Evolutionary conservation across 1,140 invertebrate genomes (phyloP), one percentile per base, ranked within the genome.

Genomic region (Lethocerus indicus): DNA sequence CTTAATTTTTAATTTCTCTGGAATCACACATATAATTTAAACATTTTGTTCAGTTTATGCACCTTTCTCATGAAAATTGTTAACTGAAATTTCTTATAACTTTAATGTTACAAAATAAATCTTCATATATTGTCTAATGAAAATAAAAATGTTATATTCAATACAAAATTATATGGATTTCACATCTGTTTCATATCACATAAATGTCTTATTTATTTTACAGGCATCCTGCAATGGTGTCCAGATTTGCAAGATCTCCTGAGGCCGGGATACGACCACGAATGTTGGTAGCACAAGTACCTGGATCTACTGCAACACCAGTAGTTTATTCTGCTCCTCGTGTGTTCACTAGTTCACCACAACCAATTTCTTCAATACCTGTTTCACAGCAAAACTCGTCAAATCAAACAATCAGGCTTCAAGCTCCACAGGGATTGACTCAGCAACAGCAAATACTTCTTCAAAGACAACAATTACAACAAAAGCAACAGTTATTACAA

Each of bases 391-490:
- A 2, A n/a, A n/a, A n/a, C n/a, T n/a, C n/a, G n/a, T n/a, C n/a
- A n/a, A n/a, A n/a, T n/a, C n/a, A n/a, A n/a, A n/a, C n/a, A n/a
- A n/a, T n/a, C n/a, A n/a, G n/a, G n/a, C n/a, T n/a, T 39, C 42
- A 25, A 48, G 27, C 18, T 42, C 55, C 3, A 29, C 24, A 43
- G 51, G 27, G 24, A 28, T 16, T 44, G 9, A 44, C 63, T 40
- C 68, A 69, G 50, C 66, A 68, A 55, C 66, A 68, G 16, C 64
- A 68, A 37, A 63, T 67, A 53, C 53, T 58, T 3, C 60, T 71
- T 14, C 54, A 69, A 24, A 66, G 66, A 41, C 64, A 70, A 32
- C 61, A 67, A 35, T 66, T 66, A n/a, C 71, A 69, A 54, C 66
- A 65, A 43, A 73, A 73, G 32, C 71, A 74, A 56, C 52, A 43